Percentiles rank a stretch among this genome's conserved stretches.
phyloP scores from a whole-genome alignment of 2,113 vertebrate genomes.

The Cardinalis cardinalis region DNA sequence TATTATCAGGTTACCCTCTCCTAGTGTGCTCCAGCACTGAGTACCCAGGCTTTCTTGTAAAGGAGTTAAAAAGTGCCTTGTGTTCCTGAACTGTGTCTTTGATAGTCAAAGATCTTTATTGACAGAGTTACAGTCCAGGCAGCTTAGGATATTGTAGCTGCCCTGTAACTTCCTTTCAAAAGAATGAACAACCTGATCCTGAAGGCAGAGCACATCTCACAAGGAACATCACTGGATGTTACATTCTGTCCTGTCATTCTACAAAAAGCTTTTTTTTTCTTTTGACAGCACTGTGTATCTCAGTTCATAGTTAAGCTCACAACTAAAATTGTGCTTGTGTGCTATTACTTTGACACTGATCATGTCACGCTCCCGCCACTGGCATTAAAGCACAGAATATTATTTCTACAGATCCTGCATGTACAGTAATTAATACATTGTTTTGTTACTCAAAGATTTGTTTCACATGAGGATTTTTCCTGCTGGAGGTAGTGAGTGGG shows the following conservation, averaged over 20 bases:
- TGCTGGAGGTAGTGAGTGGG: neutral
- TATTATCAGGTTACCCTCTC: neutral
- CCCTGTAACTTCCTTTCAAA: neutral
- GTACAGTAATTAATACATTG: neutral
- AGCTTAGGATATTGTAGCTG: neutral
- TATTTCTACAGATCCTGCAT: neutral
- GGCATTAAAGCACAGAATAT: neutral
- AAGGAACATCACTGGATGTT: neutral
- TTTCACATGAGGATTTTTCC: neutral
- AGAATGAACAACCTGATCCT: neutral
- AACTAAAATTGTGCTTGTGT: neutral
- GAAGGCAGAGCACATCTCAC: neutral
- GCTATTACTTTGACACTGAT: neutral
- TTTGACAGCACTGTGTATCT: neutral
- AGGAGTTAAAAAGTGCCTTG: neutral
- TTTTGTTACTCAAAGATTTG: neutral
- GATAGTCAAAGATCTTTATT: neutral
- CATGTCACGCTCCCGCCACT: neutral
- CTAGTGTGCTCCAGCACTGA: neutral
- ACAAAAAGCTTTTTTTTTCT: neutral
- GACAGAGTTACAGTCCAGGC: neutral
- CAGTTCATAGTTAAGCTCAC: neutral
- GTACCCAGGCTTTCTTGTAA: neutral
- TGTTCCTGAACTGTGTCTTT: neutral
- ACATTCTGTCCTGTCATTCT: neutral